Percentiles rank a stretch among this genome's conserved stretches.
Conservation (phyloP, 2,888 invertebrate genomes). For the Drosophila paracracens region DNA sequence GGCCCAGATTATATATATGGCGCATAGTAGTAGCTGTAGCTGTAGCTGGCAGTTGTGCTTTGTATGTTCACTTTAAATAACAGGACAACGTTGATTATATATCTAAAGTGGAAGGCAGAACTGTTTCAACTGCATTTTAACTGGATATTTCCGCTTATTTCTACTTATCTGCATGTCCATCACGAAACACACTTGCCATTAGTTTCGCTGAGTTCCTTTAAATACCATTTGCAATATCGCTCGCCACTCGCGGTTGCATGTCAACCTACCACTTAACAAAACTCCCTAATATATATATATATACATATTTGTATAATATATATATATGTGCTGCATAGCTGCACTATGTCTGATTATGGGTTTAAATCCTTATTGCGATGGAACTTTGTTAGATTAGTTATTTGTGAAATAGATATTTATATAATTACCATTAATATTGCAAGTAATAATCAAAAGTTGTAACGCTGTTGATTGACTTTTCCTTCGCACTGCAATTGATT, state of each 20-base stretch:
- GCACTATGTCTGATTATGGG: neutral
- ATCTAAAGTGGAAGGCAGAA: neutral
- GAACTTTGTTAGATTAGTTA: neutral
- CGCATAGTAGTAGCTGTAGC: neutral
- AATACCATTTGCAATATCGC: constrained; percentile 12
- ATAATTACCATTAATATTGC: constrained; percentile 11
- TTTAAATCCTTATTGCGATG: neutral
- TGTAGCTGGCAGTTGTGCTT: neutral
- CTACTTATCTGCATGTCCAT: constrained; percentile 6
- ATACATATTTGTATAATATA: neutral
- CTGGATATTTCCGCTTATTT: constrained; percentile 9
- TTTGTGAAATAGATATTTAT: neutral
- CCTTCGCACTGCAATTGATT: constrained; percentile 9
- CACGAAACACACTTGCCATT: constrained; percentile 1
- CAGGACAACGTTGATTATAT: neutral
- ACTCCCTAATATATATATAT: neutral
- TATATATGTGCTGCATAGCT: neutral
- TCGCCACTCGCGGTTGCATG: constrained; percentile 6
- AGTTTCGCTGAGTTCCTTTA: constrained; percentile 4
- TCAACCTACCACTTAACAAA: constrained; percentile 1
- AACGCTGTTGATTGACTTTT: constrained; percentile 19
- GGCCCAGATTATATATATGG: neutral
- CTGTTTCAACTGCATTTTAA: neutral
- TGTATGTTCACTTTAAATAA: neutral
- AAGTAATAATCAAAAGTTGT: neutral